Base-by-base conservation (phyloP, 2,888 invertebrate species). In the Xestia sexstrigata region DNA sequence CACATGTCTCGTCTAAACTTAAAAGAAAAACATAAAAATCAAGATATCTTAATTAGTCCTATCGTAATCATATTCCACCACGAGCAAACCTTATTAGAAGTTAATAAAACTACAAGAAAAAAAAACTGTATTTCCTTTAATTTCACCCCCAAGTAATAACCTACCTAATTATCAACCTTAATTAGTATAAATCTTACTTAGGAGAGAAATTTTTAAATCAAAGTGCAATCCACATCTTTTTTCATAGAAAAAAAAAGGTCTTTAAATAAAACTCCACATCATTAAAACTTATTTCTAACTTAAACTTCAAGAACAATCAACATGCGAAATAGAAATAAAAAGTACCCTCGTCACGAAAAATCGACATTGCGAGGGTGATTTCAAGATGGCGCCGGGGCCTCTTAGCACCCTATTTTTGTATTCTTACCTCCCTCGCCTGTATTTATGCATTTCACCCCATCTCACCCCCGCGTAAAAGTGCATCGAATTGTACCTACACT, bases 331-430 rank as follows among this genome's bases (percentile, higher is more conserved):
- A 84, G 85, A 87, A 89, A 88, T 84, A 89, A 79, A 81, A 75
- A 77, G 23, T 66, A 72, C 70, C 66, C 76, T 90, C 91, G 91
- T 93, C 91, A 88, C 77, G 79, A 83, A 92, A 90, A 89, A 93
- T 94, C 93, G 94, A 93, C 93, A 90, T 89, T 55, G 86, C 84
- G 89, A 88, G 92, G 92, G 89, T 83, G 91, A 91, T 83, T 82
- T 82, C 92, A 95, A 95, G 94, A 96, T 95, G 96, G 96, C 95
- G 89, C 88, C 92, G 87, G 87, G 82, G 76, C 83, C 94, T 95
- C 93, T 95, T 95, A 92, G 91, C 95, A 93, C 96, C 96, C 96
- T 93, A 95, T 95, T 95, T 96, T 95, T 95, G 92, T 92, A 91
- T 94, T 94, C 94, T 94, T 94, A 89, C 95, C 93, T 89, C 95